Evolutionary conservation across 2,113 vertebrate species (phyloP).

Genomic region (Lophochroa leadbeateri): DNA sequence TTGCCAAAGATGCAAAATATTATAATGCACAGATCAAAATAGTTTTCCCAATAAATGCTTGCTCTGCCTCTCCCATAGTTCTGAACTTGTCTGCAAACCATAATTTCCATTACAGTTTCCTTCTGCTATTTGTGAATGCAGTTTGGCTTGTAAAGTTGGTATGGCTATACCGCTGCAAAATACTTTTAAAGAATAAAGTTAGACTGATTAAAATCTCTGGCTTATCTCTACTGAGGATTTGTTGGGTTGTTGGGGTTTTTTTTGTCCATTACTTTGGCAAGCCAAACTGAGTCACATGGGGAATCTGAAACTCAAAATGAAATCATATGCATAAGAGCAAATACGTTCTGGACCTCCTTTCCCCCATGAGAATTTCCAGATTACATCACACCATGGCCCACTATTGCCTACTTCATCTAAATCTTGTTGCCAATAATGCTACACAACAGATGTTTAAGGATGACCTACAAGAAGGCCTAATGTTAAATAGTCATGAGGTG

Average conservation of each 20-base stretch:
- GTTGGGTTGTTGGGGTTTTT: accelerated
- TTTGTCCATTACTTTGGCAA: background rate
- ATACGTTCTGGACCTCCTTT: background rate
- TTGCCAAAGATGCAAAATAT: background rate
- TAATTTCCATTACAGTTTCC: background rate
- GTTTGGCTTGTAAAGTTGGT: background rate
- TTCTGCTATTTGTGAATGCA: background rate
- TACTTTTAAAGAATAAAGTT: background rate
- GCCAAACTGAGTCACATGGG: background rate
- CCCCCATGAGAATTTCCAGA: background rate
- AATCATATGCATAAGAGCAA: background rate
- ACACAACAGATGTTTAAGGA: conserved; percentile 6
- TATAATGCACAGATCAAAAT: background rate
- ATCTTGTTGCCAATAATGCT: background rate
- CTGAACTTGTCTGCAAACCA: background rate
- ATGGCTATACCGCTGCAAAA: background rate
- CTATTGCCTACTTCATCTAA: background rate
- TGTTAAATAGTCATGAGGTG: background rate
- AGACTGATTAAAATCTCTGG: background rate
- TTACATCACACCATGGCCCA: background rate
- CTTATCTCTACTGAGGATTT: background rate
- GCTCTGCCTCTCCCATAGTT: background rate
- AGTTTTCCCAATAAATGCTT: background rate
- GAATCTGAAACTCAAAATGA: background rate
- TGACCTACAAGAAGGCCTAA: background rate